phyloP scores from a whole-genome alignment of 2,797 vertebrate species.

The Sebastes minor region DNA sequence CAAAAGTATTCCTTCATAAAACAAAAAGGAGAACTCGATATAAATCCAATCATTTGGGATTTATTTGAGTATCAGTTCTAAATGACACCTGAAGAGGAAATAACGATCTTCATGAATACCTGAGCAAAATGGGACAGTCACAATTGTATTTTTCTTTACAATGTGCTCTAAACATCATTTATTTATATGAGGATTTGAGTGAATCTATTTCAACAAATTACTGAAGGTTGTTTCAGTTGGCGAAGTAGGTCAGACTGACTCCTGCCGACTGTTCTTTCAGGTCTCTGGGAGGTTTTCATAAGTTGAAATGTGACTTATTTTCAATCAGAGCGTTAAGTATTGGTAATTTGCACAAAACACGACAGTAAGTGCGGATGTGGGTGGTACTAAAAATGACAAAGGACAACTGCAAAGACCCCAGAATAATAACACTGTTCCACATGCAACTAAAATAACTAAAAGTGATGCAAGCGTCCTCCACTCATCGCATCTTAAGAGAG shows the following conservation, averaged over 20 bases:
- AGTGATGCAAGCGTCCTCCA: background rate
- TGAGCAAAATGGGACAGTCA: background rate
- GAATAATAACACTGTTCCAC: conserved; percentile 4
- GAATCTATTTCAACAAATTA: background rate
- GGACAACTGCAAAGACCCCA: conserved; percentile 4
- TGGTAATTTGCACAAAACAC: conserved; percentile 1
- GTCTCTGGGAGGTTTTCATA: background rate
- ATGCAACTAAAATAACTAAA: conserved; percentile 5
- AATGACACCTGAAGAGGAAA: background rate
- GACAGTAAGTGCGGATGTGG: background rate
- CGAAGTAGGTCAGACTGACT: conserved; percentile 10
- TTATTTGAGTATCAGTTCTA: background rate
- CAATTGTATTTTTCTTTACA: background rate
- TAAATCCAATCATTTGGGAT: background rate
- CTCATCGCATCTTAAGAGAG: background rate
- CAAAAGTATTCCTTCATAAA: background rate
- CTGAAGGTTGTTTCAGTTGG: background rate
- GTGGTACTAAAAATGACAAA: conserved; percentile 4
- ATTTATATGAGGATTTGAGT: background rate
- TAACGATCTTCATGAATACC: background rate
- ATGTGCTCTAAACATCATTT: background rate
- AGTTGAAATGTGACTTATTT: background rate
- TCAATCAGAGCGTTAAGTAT: background rate
- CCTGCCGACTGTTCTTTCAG: background rate
- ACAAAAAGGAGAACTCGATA: background rate